phyloP scores from a whole-genome alignment of 2,113 vertebrate species.

The Bujurquina vittata region DNA sequence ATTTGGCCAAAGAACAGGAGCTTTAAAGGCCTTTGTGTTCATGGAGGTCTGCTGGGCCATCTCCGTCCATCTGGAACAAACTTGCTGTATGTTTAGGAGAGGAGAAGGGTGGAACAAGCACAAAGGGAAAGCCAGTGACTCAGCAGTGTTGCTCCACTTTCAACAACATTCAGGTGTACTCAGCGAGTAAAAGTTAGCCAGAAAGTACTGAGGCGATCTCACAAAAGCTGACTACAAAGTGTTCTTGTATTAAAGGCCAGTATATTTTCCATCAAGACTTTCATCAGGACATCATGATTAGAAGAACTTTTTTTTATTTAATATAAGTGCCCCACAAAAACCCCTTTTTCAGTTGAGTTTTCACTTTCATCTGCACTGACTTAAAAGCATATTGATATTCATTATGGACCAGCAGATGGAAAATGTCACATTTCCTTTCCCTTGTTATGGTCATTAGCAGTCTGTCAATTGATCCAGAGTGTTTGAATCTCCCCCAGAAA shows the following conservation, averaged over 20 bases:
- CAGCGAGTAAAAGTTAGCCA: conserved; percentile 31
- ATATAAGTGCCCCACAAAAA: conserved; percentile 48
- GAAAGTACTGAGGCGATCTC: conserved; percentile 43
- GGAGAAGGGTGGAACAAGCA: not conserved
- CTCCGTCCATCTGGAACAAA: conserved; percentile 33
- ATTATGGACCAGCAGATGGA: conserved; percentile 65
- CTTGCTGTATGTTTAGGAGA: conserved; percentile 17
- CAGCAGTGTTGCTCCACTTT: conserved; percentile 52
- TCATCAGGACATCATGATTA: conserved; percentile 55
- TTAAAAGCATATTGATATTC: conserved; percentile 67
- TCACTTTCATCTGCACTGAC: conserved; percentile 55
- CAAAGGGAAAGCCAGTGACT: conserved; percentile 7
- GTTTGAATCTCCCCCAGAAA: conserved; percentile 54
- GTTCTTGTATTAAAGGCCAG: conserved; percentile 50
- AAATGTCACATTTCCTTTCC: conserved; percentile 49
- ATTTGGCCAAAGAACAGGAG: conserved; percentile 9
- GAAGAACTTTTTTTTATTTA: conserved; percentile 55
- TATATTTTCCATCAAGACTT: conserved; percentile 52
- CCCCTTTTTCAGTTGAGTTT: conserved; percentile 24
- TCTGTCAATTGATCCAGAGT: conserved; percentile 55
- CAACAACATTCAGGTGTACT: conserved; percentile 28
- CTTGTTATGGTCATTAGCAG: conserved; percentile 61
- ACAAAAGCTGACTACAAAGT: conserved; percentile 49
- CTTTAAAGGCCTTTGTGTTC: conserved; percentile 32
- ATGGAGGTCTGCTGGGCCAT: conserved; percentile 14